Conservation (phyloP, 2,113 vertebrate genomes). For the Phaetusa simplex region DNA sequence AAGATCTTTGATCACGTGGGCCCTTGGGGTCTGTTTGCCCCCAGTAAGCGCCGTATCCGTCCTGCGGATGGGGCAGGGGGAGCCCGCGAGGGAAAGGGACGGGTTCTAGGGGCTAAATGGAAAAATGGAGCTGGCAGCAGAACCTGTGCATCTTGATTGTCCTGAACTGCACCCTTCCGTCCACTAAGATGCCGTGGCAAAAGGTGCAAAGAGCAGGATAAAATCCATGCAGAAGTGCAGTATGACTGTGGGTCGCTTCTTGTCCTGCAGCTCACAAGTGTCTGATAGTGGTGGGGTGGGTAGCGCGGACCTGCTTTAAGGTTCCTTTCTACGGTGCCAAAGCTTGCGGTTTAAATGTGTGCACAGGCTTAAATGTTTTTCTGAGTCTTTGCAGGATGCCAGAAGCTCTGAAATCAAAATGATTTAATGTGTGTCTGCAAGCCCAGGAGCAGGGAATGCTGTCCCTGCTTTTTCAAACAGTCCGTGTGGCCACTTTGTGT, state of each 20-base stretch:
- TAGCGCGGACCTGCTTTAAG: neutral
- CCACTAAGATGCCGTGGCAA: fast-evolving
- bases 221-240: neutral
- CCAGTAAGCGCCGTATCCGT: neutral
- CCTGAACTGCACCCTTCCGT: neutral
- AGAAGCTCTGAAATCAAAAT: neutral
- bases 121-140: neutral
- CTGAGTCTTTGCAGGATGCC: neutral
- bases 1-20: neutral
- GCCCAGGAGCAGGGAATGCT: neutral
- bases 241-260: fast-evolving
- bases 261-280: neutral
- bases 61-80: neutral
- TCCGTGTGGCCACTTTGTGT: fast-evolving
- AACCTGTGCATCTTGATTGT: neutral
- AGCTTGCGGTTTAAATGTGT: neutral
- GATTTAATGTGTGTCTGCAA: neutral
- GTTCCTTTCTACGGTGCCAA: neutral
- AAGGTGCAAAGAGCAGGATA: neutral
- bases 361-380: neutral
- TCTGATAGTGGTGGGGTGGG: neutral
- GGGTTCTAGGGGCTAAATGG: neutral
- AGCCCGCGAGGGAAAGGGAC: neutral
- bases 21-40: neutral
- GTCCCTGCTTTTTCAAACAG: neutral